Base-by-base conservation (phyloP, 2,113 vertebrate species). In the Maccullochella peelii region DNA sequence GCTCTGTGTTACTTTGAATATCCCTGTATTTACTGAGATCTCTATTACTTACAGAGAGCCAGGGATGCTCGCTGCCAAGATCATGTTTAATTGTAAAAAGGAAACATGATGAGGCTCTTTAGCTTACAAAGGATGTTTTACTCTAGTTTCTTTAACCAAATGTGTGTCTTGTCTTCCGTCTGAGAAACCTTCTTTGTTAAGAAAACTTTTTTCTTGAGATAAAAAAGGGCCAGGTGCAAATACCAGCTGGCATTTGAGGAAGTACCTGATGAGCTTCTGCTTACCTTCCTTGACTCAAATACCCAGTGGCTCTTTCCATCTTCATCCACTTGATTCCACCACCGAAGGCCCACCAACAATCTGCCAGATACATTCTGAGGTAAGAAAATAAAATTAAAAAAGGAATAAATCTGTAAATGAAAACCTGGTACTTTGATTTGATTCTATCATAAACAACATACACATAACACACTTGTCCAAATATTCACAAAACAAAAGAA, bases 251-350 rank as follows among this genome's bases (percentile, higher is more conserved):
- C 1, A 6, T 69, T n/a, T 18, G 36, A 23, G 5, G 11, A 33
- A n/a, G 54, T 40, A 42, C 16, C 66, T 57, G 33, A 58, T 55
- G 21, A 67, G 15, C 8, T 52, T 63, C 36, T 18, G 57, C 30
- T 77, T 84, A 97, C 98, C 96, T 98, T 98, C 77, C 95, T 96
- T 79, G 97, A 95, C 80, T 99, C 98, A 95, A 98, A 99, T 11
- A 98, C 87, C 98, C 98, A 99, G 27, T 96, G 97, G 87, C 96
- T 99, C 62, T 93, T 97, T 27, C 98, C 98, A 85, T 98, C 96
- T 58, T 97, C 96, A 88, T 99, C 97, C 74, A 99, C 96, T 82
- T 98, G 97, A 94, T 99, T 99, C 98, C 98, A 99, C 98, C 98
- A 99, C 20, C 98, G 96, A 15, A 99, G 95, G 20, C 98, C 98